phyloP scores from a whole-genome alignment of 2,888 invertebrate genomes.

The Philaethria dido region DNA sequence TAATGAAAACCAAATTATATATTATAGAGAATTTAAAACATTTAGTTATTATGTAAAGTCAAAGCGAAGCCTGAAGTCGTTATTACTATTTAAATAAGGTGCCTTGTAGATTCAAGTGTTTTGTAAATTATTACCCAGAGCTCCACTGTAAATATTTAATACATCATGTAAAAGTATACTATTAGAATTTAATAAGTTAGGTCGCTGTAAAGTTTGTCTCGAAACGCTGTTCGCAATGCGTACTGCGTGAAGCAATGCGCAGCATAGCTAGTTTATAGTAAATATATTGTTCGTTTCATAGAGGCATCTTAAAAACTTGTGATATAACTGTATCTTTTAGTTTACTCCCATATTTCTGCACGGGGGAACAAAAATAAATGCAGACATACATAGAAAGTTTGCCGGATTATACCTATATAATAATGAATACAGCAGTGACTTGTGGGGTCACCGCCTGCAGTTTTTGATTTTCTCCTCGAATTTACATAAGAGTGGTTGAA shows the following conservation, averaged over 20 bases:
- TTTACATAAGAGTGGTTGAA: constrained; percentile 76
- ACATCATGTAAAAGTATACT: constrained; percentile 79
- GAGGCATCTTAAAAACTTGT: constrained; percentile 82
- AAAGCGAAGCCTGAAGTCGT: constrained; percentile 81
- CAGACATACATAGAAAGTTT: constrained; percentile 74
- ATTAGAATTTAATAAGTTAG: constrained; percentile 70
- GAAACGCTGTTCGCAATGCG: constrained; percentile 62
- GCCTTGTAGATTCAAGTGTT: constrained; percentile 78
- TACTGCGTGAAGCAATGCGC: constrained; percentile 61
- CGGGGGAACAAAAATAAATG: constrained; percentile 75
- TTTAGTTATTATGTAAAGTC: constrained; percentile 82
- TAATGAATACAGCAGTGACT: constrained; percentile 64
- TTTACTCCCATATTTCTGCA: constrained; percentile 67
- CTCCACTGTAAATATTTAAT: constrained; percentile 77
- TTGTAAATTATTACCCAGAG: constrained; percentile 80
- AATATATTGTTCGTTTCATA: constrained; percentile 81
- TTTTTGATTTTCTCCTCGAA: constrained; percentile 71
- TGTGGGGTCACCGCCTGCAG: constrained; percentile 78
- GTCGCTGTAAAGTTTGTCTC: constrained; percentile 74
- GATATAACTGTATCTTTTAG: constrained; percentile 81
- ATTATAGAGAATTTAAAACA: constrained; percentile 81
- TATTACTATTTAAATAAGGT: constrained; percentile 80
- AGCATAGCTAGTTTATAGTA: constrained; percentile 68
- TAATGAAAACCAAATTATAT: constrained; percentile 83
- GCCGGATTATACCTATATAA: constrained; percentile 72